Evolutionary conservation across 2,797 vertebrate genomes (phyloP), one percentile per base, ranked within the genome.

Genomic region (Strix occidentalis): DNA sequence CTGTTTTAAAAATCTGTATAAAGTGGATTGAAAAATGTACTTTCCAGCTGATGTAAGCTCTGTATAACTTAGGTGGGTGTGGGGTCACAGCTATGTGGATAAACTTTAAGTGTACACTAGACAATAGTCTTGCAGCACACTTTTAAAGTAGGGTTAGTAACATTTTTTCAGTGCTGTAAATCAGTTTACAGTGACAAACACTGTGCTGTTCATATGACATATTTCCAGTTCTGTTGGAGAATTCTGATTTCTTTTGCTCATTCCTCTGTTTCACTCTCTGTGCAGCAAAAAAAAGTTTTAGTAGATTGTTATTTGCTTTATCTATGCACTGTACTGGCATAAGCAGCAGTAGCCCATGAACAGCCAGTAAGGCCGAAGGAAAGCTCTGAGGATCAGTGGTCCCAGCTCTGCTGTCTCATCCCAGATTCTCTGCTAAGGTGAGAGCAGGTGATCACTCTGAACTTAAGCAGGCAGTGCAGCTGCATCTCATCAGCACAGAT

Each of bases 231-330:
- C 33, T 20, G 3, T 21, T 6, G 2, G 16, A 56, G 35, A 71
- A 81, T 6, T 48, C 41, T 31, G 9, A 28, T 24, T 61, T 41
- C 57, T 63, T 20, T 13, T 48, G 7, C 10, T 91, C 3, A 0
- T 43, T 15, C 64, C 1, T 3, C 51, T 26, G 0, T n/a, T 84
- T 45, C 51, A 20, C 20, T 48, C 23, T 5, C 3, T 3, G 0
- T 6, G 13, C 48, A 53, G 46, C 16, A 29, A 79, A 33, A 45
- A 45, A 11, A 45, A 12, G 45, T 43, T n/a, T 56, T 5, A 8
- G 2, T 5, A 9, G 31, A 5, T 7, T 12, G 10, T 31, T 8
- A 28, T 50, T 81, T 19, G 8, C 25, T 65, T 84, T 54, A 15
- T 33, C 14, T 24, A 3, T 15, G 37, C 5, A 1, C 21, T 35